Percentiles rank a stretch among this genome's conserved stretches.
Evolutionary conservation across 2,113 vertebrate species (phyloP).

Genomic region (Mus musculus): GRCm39 chr12:21900001-21900500

Average conservation of each 20-base stretch:
- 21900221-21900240: slow-evolving; percentile 81
- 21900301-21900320: slow-evolving; percentile 79
- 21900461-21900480: slow-evolving; percentile 84
- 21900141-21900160: slow-evolving; percentile 59
- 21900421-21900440: slow-evolving; percentile 79
- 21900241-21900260: slow-evolving; percentile 81
- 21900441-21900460: slow-evolving; percentile 87
- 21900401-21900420: slow-evolving; percentile 80
- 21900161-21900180: no score
- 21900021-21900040: not conserved
- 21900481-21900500: slow-evolving; percentile 85
- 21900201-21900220: slow-evolving; percentile 75
- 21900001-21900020: not conserved
- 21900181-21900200: slow-evolving; percentile 67
- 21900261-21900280: slow-evolving; percentile 80
- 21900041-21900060: slow-evolving; percentile 83
- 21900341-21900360: slow-evolving; percentile 78
- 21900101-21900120: slow-evolving; percentile 82
- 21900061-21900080: slow-evolving; percentile 83
- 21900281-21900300: slow-evolving; percentile 79
- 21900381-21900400: slow-evolving; percentile 76
- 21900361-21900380: slow-evolving; percentile 85
- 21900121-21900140: slow-evolving; percentile 77
- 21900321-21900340: slow-evolving; percentile 85
- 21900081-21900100: slow-evolving; percentile 83